These are phyloP conservation scores for Tyrannus savana DNA, from an alignment of 2,113 vertebrate genomes.

Conservation along the genomic window DNA sequence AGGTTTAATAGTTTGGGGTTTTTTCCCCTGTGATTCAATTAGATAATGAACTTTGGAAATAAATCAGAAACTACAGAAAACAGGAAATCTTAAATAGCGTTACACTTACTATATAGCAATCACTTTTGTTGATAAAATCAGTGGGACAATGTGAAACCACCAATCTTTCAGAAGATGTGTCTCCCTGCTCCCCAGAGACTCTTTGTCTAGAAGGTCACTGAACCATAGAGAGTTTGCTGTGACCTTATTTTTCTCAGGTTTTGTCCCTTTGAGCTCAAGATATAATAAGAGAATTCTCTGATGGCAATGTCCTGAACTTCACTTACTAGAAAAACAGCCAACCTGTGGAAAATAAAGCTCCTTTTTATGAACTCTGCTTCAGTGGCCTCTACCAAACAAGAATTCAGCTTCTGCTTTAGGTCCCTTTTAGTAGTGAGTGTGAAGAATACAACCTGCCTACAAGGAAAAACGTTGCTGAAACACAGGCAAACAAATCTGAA, in stretches of 20 bases:
- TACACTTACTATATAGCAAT: neutral
- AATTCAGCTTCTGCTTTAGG: neutral
- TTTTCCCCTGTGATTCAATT: neutral
- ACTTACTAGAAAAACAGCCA: neutral
- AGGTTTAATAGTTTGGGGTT: neutral
- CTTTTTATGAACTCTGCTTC: neutral
- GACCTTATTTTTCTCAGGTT: conserved; percentile 51
- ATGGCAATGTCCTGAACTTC: conserved; percentile 10
- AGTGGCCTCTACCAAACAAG: neutral
- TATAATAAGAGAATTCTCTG: conserved; percentile 18
- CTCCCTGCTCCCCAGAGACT: conserved; percentile 19
- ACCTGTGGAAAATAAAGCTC: neutral
- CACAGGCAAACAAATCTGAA: neutral
- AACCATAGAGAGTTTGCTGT: neutral
- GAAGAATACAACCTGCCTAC: neutral
- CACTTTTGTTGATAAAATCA: neutral
- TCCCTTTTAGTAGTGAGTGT: neutral
- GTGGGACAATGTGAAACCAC: neutral
- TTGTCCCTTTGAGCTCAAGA: conserved; percentile 31
- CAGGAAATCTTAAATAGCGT: conserved; percentile 6
- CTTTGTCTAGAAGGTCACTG: conserved; percentile 31
- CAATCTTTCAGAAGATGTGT: neutral
- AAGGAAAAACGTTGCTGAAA: neutral
- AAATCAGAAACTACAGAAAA: neutral
- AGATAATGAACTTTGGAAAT: neutral